Evolutionary conservation across 2,888 invertebrate genomes (phyloP).

Genomic region (Campaea margaritaria): DNA sequence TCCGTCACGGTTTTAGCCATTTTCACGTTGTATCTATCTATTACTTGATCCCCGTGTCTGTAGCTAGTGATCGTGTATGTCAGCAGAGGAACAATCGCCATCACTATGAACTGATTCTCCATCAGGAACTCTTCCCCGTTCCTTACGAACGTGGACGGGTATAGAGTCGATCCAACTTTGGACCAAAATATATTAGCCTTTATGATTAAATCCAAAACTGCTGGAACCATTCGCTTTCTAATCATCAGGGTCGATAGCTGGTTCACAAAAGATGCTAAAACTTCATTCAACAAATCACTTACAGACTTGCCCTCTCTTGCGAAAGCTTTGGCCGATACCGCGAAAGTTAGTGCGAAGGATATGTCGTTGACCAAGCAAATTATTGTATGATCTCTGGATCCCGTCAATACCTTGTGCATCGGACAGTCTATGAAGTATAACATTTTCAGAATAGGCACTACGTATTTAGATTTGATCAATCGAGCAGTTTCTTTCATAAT

Average conservation of each 20-base stretch:
- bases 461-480: constrained; percentile 42
- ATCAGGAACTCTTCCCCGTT: constrained; percentile 51
- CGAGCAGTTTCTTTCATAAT: constrained; percentile 44
- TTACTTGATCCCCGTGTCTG: constrained; percentile 24
- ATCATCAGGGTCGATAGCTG: constrained; percentile 33
- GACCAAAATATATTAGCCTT: constrained; percentile 51
- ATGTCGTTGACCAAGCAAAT: constrained; percentile 12
- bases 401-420: constrained; percentile 17
- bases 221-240: constrained; percentile 44
- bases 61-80: constrained; percentile 33
- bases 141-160: constrained; percentile 47
- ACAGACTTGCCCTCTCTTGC: constrained; percentile 20
- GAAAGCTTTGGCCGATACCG: constrained; percentile 10
- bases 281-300: constrained; percentile 46
- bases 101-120: constrained; percentile 50
- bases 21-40: constrained; percentile 41
- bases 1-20: constrained; percentile 44
- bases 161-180: constrained; percentile 40
- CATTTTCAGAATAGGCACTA: constrained; percentile 39
- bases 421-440: constrained; percentile 18
- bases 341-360: constrained; percentile 18
- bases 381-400: constrained; percentile 22
- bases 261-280: constrained; percentile 45
- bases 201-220: constrained; percentile 46
- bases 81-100: constrained; percentile 47